Evolutionary conservation across 2,888 invertebrate genomes (phyloP), one percentile per base, ranked within the genome.

Genomic region (Acanthosepion pharaonis): DNA sequence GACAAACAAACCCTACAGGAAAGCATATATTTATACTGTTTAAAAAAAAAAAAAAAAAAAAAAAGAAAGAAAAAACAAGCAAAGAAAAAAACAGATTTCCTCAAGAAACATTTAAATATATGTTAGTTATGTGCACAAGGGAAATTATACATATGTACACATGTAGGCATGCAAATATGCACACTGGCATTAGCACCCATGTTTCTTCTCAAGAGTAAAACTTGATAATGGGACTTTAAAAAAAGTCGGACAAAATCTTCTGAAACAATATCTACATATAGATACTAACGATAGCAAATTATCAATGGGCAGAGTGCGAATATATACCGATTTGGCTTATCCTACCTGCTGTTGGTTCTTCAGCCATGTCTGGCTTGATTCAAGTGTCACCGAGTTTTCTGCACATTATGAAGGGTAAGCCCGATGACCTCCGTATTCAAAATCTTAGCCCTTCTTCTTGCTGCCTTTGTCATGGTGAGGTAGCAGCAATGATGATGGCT

Each of bases 401-500:
- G n/a, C 93, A 53, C 93, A 93, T 93, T 18, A 93, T n/a, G 78
- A 78, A 78, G n/a, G 78, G 78, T 49, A 93, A 53, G 93, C 49
- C 51, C 15, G 49, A 51, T 93, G 93, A 93, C 93, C 51, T 93
- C 51, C 53, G 25, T 28, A 93, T 49, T 93, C 53, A 25, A 93
- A 53, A 93, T 53, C n/a, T 93, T 93, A 93, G 49, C 53, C 93
- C 93, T 93, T 93, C 93, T 93, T 93, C 48, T 93, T 93, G 93
- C 93, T 18, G 49, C 53, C 93, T 93, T 78, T 78, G 78, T 78
- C 78, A 78, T 78, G n/a, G 78, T n/a, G 78, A 78, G n/a, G n/a
- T n/a, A 78, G 78, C 78, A 78, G 78, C n/a, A 78, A 78, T 15
- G 78, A 78, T 78, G 78, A 78, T 11, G n/a, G 78, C 28, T 53